Conservation (phyloP, 2,797 vertebrate species). For the Micropoecilia bifurca region DNA sequence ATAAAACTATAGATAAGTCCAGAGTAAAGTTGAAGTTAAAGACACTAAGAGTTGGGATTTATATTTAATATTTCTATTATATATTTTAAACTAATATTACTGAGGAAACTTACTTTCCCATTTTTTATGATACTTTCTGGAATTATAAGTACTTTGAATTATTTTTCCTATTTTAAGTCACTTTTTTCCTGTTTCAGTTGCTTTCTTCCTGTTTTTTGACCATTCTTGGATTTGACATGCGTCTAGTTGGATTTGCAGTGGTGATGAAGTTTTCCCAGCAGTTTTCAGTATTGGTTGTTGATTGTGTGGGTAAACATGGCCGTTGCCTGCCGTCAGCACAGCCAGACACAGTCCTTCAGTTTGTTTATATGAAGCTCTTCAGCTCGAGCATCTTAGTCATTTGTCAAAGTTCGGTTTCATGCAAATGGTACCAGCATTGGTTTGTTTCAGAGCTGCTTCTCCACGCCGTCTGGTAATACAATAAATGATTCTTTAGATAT, state of each 20-base stretch:
- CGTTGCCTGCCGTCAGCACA: background rate
- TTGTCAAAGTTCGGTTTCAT: background rate
- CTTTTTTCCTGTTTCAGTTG: too few relatives aligned
- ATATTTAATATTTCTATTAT: background rate
- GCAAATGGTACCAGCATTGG: background rate
- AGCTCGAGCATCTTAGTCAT: background rate
- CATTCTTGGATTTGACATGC: background rate
- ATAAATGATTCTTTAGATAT: slow-evolving; percentile 16
- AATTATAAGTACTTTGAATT: background rate
- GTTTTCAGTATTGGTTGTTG: background rate
- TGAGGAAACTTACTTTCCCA: background rate
- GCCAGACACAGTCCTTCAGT: background rate
- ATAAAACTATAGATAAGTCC: too few relatives aligned
- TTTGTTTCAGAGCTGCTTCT: background rate
- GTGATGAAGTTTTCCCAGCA: background rate
- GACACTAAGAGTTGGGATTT: too few relatives aligned
- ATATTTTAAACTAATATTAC: background rate
- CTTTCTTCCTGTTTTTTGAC: background rate
- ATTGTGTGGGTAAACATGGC: background rate
- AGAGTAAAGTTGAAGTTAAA: too few relatives aligned
- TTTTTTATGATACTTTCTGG: too few relatives aligned
- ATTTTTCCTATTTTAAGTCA: too few relatives aligned
- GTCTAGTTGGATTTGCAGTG: background rate
- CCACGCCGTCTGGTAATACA: slow-evolving; percentile 1
- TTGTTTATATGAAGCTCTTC: background rate